Percentiles rank a stretch among this genome's conserved stretches.
These are phyloP conservation scores for Notothenia rossii DNA, from an alignment of 2,113 vertebrate species.

Conservation along the genomic window DNA sequence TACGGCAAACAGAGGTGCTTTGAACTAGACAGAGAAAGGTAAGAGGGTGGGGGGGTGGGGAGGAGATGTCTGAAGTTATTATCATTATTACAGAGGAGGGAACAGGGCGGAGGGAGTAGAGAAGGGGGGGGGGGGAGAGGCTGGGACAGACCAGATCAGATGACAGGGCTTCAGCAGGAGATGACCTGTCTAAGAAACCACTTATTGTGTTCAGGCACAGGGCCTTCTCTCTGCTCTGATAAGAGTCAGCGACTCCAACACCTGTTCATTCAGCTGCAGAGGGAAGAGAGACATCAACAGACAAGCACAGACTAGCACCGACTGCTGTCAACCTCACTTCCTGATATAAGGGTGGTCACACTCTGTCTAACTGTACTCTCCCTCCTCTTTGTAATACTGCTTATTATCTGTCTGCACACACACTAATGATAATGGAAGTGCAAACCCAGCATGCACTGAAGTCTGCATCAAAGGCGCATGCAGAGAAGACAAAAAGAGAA, in stretches of 20 bases:
- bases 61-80: slow-evolving; percentile 39
- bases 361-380: slow-evolving; percentile 24
- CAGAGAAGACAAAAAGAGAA: neutral
- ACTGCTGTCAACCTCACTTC: slow-evolving; percentile 24
- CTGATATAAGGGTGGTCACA: slow-evolving; percentile 43
- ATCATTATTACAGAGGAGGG: slow-evolving; percentile 16
- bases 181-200: slow-evolving; percentile 59
- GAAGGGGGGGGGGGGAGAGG: slow-evolving; percentile 31
- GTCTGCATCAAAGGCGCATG: neutral
- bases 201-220: slow-evolving; percentile 40
- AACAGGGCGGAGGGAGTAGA: slow-evolving; percentile 29
- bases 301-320: slow-evolving; percentile 53
- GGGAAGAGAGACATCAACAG: slow-evolving; percentile 39
- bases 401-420: slow-evolving; percentile 46
- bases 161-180: slow-evolving; percentile 70
- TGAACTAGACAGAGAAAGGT: slow-evolving; percentile 43
- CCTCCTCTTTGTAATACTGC: slow-evolving; percentile 41
- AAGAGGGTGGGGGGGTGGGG: slow-evolving; percentile 5
- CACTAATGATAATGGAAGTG: slow-evolving; percentile 37
- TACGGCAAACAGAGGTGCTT: slow-evolving; percentile 23
- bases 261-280: slow-evolving; percentile 58
- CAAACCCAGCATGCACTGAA: slow-evolving; percentile 10
- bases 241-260: slow-evolving; percentile 58
- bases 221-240: slow-evolving; percentile 35
- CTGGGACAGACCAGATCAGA: slow-evolving; percentile 55